These are phyloP conservation scores for Hippocampus mohnikei DNA, from an alignment of 2,113 vertebrate genomes.

Conservation along the genomic window DNA sequence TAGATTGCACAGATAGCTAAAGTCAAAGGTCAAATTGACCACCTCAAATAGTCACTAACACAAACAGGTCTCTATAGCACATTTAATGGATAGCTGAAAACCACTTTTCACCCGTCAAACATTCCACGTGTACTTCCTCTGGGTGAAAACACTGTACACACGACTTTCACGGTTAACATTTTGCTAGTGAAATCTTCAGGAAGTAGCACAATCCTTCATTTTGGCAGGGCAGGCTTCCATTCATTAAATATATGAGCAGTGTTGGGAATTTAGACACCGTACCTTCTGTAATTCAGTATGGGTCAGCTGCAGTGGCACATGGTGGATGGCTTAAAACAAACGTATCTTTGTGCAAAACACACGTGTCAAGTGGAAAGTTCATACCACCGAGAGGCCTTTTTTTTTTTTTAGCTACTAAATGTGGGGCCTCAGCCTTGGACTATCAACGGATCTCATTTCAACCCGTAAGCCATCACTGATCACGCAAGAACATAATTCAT, in stretches of 20 bases:
- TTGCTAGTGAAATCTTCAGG: background rate
- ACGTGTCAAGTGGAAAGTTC: slow-evolving; percentile 50
- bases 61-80: background rate
- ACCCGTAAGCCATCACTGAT: slow-evolving; percentile 21
- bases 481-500: slow-evolving; percentile 30
- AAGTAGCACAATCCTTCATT: slow-evolving; percentile 8
- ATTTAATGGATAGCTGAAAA: background rate
- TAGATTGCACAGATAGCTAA: background rate
- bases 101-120: background rate
- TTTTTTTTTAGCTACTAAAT: slow-evolving; percentile 55
- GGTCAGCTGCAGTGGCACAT: slow-evolving; percentile 25
- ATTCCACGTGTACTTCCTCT: background rate
- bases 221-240: slow-evolving; percentile 21
- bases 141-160: background rate
- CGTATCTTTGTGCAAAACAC: slow-evolving; percentile 47
- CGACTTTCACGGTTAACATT: background rate
- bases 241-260: too few relatives aligned
- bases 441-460: slow-evolving; percentile 39
- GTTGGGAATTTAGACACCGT: slow-evolving; percentile 15
- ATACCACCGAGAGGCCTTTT: slow-evolving; percentile 39
- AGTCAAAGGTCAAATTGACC: background rate
- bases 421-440: slow-evolving; percentile 16
- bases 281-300: slow-evolving; percentile 17
- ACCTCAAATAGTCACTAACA: background rate
- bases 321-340: slow-evolving; percentile 31